These are phyloP conservation scores for Brachionus sp. DNA, from an alignment of 1,140 invertebrate species.

Conservation along the genomic window DNA sequence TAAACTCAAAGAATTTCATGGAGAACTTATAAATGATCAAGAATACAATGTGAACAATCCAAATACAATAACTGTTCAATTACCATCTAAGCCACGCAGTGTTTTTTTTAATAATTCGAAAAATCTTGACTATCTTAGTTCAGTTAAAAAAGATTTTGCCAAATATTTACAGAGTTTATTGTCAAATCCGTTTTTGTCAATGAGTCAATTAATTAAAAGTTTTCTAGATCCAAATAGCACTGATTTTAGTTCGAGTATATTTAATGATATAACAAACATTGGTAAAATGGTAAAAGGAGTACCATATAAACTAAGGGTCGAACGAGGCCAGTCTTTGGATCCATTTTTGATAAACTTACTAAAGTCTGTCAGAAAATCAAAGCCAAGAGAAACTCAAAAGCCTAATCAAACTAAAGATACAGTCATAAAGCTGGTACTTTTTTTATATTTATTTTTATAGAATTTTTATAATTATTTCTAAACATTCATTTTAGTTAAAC, in stretches of 20 bases:
- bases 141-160: slow-evolving; percentile 39
- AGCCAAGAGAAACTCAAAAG: not conserved
- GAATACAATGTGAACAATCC: slow-evolving; percentile 12
- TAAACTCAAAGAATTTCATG: slow-evolving; percentile 37
- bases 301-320: slow-evolving; percentile 32
- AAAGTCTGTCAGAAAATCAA: not conserved
- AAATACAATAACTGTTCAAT: slow-evolving; percentile 19
- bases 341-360: slow-evolving; percentile 21
- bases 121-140: slow-evolving; percentile 39
- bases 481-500: not conserved
- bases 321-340: slow-evolving; percentile 38
- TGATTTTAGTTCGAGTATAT: slow-evolving; percentile 44
- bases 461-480: not conserved
- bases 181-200: slow-evolving; percentile 32
- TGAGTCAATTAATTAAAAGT: slow-evolving; percentile 39
- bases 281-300: slow-evolving; percentile 45
- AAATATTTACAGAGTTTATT: slow-evolving; percentile 43
- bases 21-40: not conserved
- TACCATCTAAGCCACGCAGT: slow-evolving; percentile 13
- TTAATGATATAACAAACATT: slow-evolving; percentile 39
- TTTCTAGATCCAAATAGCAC: slow-evolving; percentile 36
- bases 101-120: slow-evolving; percentile 34
- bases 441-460: not conserved
- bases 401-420: not conserved
- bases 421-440: not conserved